These are phyloP conservation scores for Laspeyria flexula DNA, from an alignment of 2,888 invertebrate genomes.

Conservation along the genomic window DNA sequence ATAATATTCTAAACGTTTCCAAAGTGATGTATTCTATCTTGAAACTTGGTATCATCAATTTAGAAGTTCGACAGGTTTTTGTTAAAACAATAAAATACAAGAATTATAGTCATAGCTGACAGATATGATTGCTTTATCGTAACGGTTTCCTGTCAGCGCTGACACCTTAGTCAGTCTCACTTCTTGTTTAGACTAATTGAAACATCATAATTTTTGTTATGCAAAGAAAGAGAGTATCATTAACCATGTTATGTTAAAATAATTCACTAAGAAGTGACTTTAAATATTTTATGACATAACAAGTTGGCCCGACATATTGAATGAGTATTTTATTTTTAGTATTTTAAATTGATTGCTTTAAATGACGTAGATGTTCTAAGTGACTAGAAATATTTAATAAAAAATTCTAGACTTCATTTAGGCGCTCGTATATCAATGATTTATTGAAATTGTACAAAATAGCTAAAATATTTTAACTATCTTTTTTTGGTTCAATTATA, in stretches of 20 bases:
- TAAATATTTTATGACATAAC: conserved; percentile 12
- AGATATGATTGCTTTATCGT: conserved; percentile 42
- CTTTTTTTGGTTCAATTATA: not conserved
- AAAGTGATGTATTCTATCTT: conserved; percentile 26
- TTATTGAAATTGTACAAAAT: conserved; percentile 31
- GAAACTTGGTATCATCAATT: conserved; percentile 26
- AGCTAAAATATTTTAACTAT: conserved; percentile 20
- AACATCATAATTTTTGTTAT: conserved; percentile 28
- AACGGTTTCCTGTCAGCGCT: conserved; percentile 45
- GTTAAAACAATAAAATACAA: conserved; percentile 50
- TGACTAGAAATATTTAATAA: conserved; percentile 21
- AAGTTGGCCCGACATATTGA: conserved; percentile 22
- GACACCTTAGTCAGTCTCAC: conserved; percentile 41
- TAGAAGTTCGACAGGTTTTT: conserved; percentile 36
- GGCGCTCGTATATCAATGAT: conserved; percentile 32
- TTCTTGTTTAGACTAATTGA: conserved; percentile 44
- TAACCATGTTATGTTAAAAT: conserved; percentile 11
- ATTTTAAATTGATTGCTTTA: conserved; percentile 34
- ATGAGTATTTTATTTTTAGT: conserved; percentile 28
- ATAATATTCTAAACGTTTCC: conserved; percentile 25
- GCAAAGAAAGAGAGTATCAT: conserved; percentile 16
- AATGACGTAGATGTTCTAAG: conserved; percentile 22
- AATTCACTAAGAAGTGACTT: conserved; percentile 1
- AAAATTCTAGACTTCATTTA: conserved; percentile 19
- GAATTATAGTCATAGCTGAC: conserved; percentile 46